These are phyloP conservation scores for Monopterus albus DNA, from an alignment of 2,113 vertebrate genomes.

Conservation along the genomic window DNA sequence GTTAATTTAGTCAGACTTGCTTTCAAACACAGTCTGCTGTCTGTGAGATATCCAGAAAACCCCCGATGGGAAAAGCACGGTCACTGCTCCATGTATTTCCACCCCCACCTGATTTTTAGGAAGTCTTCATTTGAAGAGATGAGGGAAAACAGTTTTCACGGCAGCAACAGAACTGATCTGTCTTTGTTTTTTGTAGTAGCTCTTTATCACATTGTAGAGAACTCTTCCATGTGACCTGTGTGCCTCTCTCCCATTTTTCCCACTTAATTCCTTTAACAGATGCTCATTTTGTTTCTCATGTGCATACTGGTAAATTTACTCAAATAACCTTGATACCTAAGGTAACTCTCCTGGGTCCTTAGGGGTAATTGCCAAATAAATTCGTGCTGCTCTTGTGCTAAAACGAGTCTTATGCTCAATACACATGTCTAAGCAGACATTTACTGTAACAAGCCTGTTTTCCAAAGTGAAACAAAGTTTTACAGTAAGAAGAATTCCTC, in stretches of 20 bases:
- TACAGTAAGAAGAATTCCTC: background rate
- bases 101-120: constrained; percentile 35
- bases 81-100: constrained; percentile 28
- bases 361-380: constrained; percentile 47
- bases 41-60: constrained; percentile 11
- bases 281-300: background rate
- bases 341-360: constrained; percentile 21
- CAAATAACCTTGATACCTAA: constrained; percentile 33
- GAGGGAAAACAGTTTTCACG: constrained; percentile 13
- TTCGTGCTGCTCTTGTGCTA: constrained; percentile 29
- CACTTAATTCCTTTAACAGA: constrained; percentile 15
- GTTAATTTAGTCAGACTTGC: background rate
- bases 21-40: constrained; percentile 13
- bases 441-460: background rate
- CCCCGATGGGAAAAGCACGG: constrained; percentile 16
- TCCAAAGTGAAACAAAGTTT: background rate
- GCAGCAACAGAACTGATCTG: background rate
- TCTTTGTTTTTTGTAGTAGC: constrained; percentile 3
- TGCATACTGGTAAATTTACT: constrained; percentile 12
- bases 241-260: background rate
- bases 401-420: constrained; percentile 28
- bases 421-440: background rate
- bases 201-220: background rate
- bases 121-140: constrained; percentile 23
- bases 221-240: constrained; percentile 12